Evolutionary conservation across 1,140 invertebrate genomes (phyloP).

Genomic region (Rhagoletis zephyria): DNA sequence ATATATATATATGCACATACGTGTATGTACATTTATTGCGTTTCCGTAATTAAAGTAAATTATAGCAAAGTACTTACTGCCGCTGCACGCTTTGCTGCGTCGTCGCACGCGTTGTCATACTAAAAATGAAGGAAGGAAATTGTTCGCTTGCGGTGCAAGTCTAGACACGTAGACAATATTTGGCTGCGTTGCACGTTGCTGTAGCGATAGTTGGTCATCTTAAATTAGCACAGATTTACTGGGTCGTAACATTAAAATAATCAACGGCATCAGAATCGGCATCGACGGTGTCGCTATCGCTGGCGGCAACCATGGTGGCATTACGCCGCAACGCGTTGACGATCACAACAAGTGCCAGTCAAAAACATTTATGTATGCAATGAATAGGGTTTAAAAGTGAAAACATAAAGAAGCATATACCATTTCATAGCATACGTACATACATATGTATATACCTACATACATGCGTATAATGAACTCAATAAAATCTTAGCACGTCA

Average conservation of each 20-base stretch:
- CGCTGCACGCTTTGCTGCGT: background rate
- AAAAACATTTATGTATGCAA: background rate
- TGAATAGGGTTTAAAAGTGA: background rate
- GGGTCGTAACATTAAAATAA: conserved; percentile 19
- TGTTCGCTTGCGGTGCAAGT: background rate
- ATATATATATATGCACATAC: background rate
- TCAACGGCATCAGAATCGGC: background rate
- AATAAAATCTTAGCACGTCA: conserved; percentile 22
- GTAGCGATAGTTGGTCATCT: background rate
- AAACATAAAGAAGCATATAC: background rate
- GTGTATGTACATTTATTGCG: background rate
- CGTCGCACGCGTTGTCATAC: background rate
- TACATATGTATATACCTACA: background rate
- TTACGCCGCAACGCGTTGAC: no score
- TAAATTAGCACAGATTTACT: conserved; percentile 28
- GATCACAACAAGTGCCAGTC: no score
- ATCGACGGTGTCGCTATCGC: background rate
- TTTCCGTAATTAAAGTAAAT: background rate
- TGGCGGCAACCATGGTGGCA: background rate
- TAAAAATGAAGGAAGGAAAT: background rate
- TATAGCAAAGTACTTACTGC: background rate
- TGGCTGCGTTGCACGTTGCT: background rate
- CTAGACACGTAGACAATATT: background rate
- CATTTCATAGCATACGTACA: background rate
- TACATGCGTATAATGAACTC: background rate